phyloP scores from a whole-genome alignment of 1,140 invertebrate genomes.

The Drosophila sulfurigaster region DNA sequence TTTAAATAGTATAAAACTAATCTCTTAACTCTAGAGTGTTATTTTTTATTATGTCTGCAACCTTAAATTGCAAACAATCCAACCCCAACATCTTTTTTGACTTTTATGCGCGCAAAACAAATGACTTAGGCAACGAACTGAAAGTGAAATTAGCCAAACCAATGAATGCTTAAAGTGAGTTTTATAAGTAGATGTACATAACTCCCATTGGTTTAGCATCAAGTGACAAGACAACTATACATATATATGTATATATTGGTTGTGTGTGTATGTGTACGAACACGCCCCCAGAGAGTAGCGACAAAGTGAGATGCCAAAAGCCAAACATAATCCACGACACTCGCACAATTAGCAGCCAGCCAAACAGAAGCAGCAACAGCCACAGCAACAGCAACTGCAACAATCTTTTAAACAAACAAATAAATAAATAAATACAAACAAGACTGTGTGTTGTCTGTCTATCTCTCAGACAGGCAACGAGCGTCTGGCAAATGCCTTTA shows the following conservation, averaged over 20 bases:
- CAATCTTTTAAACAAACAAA: conserved; percentile 47
- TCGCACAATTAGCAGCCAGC: conserved; percentile 63
- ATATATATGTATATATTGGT: conserved; percentile 40
- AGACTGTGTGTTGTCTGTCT: conserved; percentile 1
- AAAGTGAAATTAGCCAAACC: conserved; percentile 45
- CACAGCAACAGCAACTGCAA: conserved; percentile 39
- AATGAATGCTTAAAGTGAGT: conserved; percentile 13
- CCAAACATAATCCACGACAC: conserved; percentile 65
- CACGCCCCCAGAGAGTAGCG: conserved; percentile 72
- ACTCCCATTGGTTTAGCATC: conserved; percentile 33
- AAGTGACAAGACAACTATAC: conserved; percentile 33
- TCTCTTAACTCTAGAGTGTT: no score
- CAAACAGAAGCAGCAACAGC: conserved; percentile 30
- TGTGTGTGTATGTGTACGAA: conserved; percentile 49
- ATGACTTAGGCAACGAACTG: conserved; percentile 48
- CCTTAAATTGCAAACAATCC: not conserved
- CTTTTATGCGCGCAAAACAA: conserved; percentile 14
- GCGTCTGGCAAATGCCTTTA: conserved; percentile 56
- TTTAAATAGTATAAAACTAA: no score
- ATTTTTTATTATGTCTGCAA: no score
- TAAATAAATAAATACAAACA: conserved; percentile 34
- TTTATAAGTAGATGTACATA: conserved; percentile 13
- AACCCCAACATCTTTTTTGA: no score
- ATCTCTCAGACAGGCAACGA: conserved; percentile 16
- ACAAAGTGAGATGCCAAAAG: conserved; percentile 77